Evolutionary conservation across 1,140 invertebrate genomes (phyloP).

Genomic region (Euborellia annulipes): DNA sequence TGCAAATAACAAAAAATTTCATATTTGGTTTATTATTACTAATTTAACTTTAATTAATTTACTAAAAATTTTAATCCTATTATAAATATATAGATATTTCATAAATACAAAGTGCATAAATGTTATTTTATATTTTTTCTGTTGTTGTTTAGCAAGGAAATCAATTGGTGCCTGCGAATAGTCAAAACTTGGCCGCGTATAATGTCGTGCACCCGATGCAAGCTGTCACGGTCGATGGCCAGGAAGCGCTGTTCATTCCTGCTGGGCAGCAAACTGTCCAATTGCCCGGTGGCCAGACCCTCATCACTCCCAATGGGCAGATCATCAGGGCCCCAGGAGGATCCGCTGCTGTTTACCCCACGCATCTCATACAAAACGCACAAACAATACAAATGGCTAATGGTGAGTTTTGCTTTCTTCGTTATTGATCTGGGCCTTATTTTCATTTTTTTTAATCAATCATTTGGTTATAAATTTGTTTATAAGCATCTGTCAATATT

Average conservation of each 20-base stretch:
- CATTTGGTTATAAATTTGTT: too few relatives aligned
- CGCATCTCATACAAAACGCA: slow-evolving; percentile 37
- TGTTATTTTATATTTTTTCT: not conserved
- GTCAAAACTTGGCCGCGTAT: slow-evolving; percentile 41
- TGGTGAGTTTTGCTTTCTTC: slow-evolving; percentile 17
- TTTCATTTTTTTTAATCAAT: too few relatives aligned
- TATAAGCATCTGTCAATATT: too few relatives aligned
- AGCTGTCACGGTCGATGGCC: slow-evolving; percentile 80
- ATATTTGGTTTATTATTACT: not conserved
- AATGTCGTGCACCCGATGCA: slow-evolving; percentile 55
- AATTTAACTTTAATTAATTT: not conserved
- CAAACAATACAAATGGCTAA: slow-evolving; percentile 41
- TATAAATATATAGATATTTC: not conserved
- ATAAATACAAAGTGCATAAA: not conserved
- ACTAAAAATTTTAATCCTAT: slow-evolving; percentile 1
- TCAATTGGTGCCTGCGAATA: slow-evolving; percentile 28
- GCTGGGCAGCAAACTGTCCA: slow-evolving; percentile 15
- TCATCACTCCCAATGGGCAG: slow-evolving; percentile 40
- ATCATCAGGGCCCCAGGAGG: slow-evolving; percentile 37
- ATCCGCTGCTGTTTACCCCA: slow-evolving; percentile 30
- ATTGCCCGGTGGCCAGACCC: slow-evolving; percentile 23
- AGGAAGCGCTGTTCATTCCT: slow-evolving; percentile 80
- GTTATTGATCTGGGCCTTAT: too few relatives aligned
- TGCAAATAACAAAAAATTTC: too few relatives aligned
- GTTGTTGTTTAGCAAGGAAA: slow-evolving; percentile 24